These are phyloP conservation scores for Toxonevra muliebris DNA, from an alignment of 2,888 invertebrate genomes.

Conservation along the genomic window DNA sequence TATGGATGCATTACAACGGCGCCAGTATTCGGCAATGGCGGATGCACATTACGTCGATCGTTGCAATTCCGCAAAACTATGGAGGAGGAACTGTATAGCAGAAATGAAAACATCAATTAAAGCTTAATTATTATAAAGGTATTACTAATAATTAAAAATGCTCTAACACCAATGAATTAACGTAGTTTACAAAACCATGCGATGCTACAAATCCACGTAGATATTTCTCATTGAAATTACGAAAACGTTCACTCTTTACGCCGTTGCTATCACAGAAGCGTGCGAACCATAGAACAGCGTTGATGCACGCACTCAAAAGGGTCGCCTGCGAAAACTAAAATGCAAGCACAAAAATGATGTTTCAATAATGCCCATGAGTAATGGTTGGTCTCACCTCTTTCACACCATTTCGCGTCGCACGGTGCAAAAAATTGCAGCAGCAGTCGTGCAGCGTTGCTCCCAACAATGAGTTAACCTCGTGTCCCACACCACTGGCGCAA, in stretches of 20 bases:
- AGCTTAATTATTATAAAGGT: background rate
- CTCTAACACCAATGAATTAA: slow-evolving; percentile 52
- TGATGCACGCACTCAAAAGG: slow-evolving; percentile 55
- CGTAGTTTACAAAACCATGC: slow-evolving; percentile 49
- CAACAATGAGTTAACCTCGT: slow-evolving; percentile 52
- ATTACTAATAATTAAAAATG: background rate
- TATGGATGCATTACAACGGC: slow-evolving; percentile 54
- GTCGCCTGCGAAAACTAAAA: slow-evolving; percentile 62
- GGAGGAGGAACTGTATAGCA: slow-evolving; percentile 50
- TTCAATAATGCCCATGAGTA: too few species aligned
- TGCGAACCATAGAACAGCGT: slow-evolving; percentile 54
- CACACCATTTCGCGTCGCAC: slow-evolving; percentile 50
- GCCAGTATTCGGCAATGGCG: slow-evolving; percentile 60
- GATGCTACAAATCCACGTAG: slow-evolving; percentile 56
- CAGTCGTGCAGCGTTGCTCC: slow-evolving; percentile 57
- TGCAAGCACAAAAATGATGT: slow-evolving; percentile 3
- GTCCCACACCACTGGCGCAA: slow-evolving; percentile 48
- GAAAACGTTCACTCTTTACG: slow-evolving; percentile 46
- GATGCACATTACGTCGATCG: slow-evolving; percentile 59
- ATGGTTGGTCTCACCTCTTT: slow-evolving; percentile 8
- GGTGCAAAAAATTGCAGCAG: slow-evolving; percentile 61
- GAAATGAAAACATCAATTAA: background rate
- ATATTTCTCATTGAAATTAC: slow-evolving; percentile 53
- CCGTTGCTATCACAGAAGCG: slow-evolving; percentile 41
- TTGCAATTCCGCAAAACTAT: slow-evolving; percentile 50